These are phyloP conservation scores for Eudemis profundana DNA, from an alignment of 2,888 invertebrate genomes.

Conservation along the genomic window DNA sequence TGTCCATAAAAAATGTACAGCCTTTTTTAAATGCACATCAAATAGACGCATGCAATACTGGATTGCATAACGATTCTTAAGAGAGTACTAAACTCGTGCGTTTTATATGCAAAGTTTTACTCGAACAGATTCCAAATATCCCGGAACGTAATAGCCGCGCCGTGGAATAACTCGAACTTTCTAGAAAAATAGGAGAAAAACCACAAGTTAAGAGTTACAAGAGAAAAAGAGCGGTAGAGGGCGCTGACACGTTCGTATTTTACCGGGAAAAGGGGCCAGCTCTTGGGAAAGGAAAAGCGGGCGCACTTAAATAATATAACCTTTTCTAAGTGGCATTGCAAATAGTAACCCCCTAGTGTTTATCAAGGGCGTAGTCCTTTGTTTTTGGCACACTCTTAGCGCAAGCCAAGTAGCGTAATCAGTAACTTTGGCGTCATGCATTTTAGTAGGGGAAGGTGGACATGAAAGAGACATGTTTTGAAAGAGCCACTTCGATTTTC, in stretches of 20 bases:
- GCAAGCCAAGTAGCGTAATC: too few species aligned
- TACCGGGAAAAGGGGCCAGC: neutral
- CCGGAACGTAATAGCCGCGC: neutral
- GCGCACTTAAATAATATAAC: neutral
- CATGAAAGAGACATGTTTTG: too few species aligned
- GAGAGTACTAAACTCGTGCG: neutral
- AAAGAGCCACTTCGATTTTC: too few species aligned
- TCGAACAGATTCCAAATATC: neutral
- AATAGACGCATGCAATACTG: too few species aligned
- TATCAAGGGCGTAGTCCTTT: neutral
- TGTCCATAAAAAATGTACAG: too few species aligned
- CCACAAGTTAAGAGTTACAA: constrained; percentile 15
- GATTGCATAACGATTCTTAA: neutral
- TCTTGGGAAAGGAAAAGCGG: too few species aligned
- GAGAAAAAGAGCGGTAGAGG: neutral
- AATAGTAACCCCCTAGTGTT: too few species aligned
- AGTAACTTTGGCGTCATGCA: too few species aligned
- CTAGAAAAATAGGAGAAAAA: constrained; percentile 15
- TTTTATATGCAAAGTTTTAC: neutral
- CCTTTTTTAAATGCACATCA: too few species aligned
- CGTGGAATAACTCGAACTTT: constrained; percentile 20
- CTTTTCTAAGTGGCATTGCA: neutral
- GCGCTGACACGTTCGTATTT: constrained; percentile 7
- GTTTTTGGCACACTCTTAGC: too few species aligned
- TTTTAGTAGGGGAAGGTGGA: too few species aligned